Conservation (phyloP, 2,888 invertebrate genomes). For the Xiphydria camelus region DNA sequence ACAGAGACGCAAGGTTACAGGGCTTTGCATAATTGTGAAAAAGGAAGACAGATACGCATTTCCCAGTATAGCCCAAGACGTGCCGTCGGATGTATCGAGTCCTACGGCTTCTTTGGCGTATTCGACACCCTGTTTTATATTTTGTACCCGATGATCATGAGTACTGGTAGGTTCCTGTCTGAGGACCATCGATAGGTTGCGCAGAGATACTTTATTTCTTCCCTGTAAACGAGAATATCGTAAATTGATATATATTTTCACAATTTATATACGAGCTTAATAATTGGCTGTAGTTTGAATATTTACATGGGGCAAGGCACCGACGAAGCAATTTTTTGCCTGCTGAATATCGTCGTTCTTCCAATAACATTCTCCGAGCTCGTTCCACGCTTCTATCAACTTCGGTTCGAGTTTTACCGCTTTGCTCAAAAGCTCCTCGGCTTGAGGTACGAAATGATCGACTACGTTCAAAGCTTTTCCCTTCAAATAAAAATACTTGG, state of each 20-base stretch:
- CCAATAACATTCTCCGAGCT: slow-evolving; percentile 87
- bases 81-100: slow-evolving; percentile 75
- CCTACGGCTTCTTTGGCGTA: slow-evolving; percentile 83
- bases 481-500: slow-evolving; percentile 71
- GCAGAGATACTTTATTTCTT: slow-evolving; percentile 73
- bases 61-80: slow-evolving; percentile 82
- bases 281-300: slow-evolving; percentile 9
- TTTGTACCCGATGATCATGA: slow-evolving; percentile 62
- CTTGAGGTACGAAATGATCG: slow-evolving; percentile 69
- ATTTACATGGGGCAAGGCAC: slow-evolving; percentile 72
- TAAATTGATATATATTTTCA: slow-evolving; percentile 10
- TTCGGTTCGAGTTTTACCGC: slow-evolving; percentile 84
- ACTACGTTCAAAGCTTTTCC: slow-evolving; percentile 77
- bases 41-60: slow-evolving; percentile 83
- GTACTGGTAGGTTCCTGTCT: slow-evolving; percentile 66
- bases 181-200: slow-evolving; percentile 80
- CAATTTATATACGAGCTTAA: slow-evolving; percentile 13
- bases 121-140: slow-evolving; percentile 73
- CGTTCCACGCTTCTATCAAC: slow-evolving; percentile 83
- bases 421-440: slow-evolving; percentile 76
- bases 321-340: slow-evolving; percentile 81
- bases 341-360: slow-evolving; percentile 80
- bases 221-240: slow-evolving; percentile 60
- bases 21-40: slow-evolving; percentile 75
- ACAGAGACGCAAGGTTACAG: slow-evolving; percentile 70